Evolutionary conservation across 2,888 invertebrate genomes (phyloP), one percentile per base, ranked within the genome.

Genomic region (Cyclophora punctaria): DNA sequence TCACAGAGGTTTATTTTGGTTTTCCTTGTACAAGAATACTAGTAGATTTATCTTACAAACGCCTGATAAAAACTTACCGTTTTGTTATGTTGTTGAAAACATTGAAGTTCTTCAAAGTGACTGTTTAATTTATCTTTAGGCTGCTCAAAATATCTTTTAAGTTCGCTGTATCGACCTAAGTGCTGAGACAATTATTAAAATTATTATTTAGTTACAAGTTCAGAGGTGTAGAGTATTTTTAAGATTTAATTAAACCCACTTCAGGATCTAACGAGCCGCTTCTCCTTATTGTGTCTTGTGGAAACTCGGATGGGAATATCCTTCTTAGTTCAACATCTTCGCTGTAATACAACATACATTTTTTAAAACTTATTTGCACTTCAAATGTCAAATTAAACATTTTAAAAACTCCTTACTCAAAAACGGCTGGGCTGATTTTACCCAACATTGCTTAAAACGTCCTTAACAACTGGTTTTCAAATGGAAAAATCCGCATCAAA

Each of bases 241-340:
- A 5, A 7, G 7, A 42, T 48, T 42, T 47, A 44, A 20, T 20
- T 20, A 20, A 20, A 20, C 20, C 20, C 57, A 85, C 87, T 74
- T 86, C 85, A 37, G 84, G 71, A 61, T 83, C 76, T 6, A 67
- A 3, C 3, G 72, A 67, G 2, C 85, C 87, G 62, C 74, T 82
- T 69, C 71, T 81, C 50, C 81, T 63, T 3, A 84, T 54, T 0
- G 82, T 81, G 46, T 86, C 85, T 66, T 81, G 81, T 33, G 85
- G 85, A 57, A 87, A 87, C 63, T 86, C 85, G 50, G 55, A 72
- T 2, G 87, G 83, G 56, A 86, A 87, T 56, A 87, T 74, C 62
- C 87, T 71, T 52, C 87, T 69, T 7, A 86, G 60, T 52, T 87
- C 87, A 34, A 86, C 74, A 61, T 86, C 87, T 69, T 87, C 87